Conservation (phyloP, 2,113 vertebrate genomes). For the Pterophyllum scalare region DNA sequence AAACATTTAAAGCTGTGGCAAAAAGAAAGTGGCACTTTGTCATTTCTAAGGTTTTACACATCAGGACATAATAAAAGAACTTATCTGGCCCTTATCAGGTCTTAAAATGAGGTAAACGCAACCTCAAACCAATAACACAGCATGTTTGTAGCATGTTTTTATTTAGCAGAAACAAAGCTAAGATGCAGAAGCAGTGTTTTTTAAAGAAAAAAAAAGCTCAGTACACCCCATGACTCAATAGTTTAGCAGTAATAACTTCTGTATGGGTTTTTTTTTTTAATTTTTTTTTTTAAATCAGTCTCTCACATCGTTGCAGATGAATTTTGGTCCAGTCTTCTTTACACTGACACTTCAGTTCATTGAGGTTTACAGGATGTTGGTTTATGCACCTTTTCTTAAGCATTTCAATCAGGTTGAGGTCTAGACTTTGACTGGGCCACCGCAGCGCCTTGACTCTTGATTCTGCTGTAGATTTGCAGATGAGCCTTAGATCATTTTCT, state of each 20-base stretch:
- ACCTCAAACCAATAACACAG: not conserved
- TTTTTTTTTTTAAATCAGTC: not conserved
- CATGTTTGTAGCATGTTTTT: not conserved
- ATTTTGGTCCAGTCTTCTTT: not conserved
- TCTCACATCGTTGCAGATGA: rapidly evolving
- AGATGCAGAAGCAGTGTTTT: not conserved
- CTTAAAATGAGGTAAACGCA: not conserved
- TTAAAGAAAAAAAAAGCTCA: not conserved
- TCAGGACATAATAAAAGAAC: not conserved
- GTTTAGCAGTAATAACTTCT: too few relatives aligned
- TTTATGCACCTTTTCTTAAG: not conserved
- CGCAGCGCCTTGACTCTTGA: too few relatives aligned
- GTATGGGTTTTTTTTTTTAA: too few relatives aligned
- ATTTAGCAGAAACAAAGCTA: not conserved
- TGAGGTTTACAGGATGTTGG: too few relatives aligned
- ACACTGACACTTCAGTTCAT: not conserved
- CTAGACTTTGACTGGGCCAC: not conserved
- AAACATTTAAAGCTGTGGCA: rapidly evolving
- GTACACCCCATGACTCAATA: not conserved
- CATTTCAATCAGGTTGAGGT: not conserved
- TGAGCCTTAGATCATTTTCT: too few relatives aligned
- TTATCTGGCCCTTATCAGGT: not conserved
- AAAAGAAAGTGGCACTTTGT: not conserved
- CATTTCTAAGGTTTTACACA: not conserved
- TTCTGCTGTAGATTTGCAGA: too few relatives aligned